These are phyloP conservation scores for Ceratitis capitata DNA, from an alignment of 1,140 invertebrate genomes.

Conservation along the genomic window DNA sequence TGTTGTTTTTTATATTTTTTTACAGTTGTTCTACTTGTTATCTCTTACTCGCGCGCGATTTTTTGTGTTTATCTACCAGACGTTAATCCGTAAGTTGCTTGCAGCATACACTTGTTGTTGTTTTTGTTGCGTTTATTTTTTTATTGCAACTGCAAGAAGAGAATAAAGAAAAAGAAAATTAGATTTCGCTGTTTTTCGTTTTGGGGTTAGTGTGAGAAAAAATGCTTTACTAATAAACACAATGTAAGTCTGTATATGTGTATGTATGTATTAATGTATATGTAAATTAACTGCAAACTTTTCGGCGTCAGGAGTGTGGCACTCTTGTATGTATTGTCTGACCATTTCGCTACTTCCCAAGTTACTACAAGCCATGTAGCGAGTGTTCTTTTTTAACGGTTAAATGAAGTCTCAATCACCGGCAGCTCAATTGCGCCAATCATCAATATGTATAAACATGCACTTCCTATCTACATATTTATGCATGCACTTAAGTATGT, in stretches of 20 bases:
- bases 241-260: neutral
- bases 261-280: neutral
- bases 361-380: neutral
- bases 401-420: neutral
- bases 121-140: neutral
- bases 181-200: neutral
- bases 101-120: no score
- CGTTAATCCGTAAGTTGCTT: neutral
- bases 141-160: neutral
- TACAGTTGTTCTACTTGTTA: neutral
- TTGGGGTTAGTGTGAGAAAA: neutral
- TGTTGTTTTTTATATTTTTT: neutral
- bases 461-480: neutral
- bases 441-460: neutral
- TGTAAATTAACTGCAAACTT: neutral
- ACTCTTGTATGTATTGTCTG: neutral
- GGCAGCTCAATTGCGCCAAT: neutral
- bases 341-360: neutral
- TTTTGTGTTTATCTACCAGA: conserved; percentile 25
- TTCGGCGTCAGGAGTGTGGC: neutral
- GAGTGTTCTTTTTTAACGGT: neutral
- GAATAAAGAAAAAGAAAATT: neutral
- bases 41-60: neutral
- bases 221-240: neutral
- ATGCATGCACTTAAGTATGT: neutral